A percentile compares a stretch with the other conserved stretches of the same genome.
These are phyloP conservation scores for Pteronotus mesoamericanus DNA, from an alignment of 2,797 vertebrate species.

Conservation along the genomic window DNA sequence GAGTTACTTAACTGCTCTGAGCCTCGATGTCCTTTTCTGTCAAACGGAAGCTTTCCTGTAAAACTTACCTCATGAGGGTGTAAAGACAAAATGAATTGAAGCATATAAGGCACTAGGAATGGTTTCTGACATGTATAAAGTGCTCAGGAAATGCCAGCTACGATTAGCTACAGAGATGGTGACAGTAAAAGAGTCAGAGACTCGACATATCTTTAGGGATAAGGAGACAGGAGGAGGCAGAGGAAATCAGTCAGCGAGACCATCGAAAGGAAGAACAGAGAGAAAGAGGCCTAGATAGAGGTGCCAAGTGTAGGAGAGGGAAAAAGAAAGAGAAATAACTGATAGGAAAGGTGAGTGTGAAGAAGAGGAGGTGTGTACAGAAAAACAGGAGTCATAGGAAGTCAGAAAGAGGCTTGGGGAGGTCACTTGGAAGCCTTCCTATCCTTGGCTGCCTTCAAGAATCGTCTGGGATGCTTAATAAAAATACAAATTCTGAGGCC, in stretches of 20 bases:
- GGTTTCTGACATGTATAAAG: background rate
- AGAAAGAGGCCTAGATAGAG: background rate
- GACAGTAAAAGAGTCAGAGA: background rate
- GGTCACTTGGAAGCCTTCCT: background rate
- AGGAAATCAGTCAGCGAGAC: background rate
- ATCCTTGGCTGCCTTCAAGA: background rate
- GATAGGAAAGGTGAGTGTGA: background rate
- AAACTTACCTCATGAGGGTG: background rate
- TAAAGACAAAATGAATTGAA: background rate
- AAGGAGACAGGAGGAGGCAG: background rate
- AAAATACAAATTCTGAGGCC: background rate
- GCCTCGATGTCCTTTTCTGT: background rate
- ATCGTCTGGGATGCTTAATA: background rate
- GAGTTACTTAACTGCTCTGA: background rate
- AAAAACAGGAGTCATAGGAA: background rate
- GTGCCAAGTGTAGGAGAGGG: background rate
- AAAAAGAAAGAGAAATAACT: background rate
- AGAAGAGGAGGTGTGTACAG: background rate
- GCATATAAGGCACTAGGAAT: background rate
- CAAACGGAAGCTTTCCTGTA: background rate
- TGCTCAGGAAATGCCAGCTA: background rate
- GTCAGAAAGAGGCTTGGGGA: background rate
- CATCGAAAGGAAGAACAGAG: background rate
- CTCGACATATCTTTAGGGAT: background rate
- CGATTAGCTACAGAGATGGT: background rate